Base-by-base conservation (phyloP, 2,888 invertebrate genomes). In the Mesorhabditis spiculigera region DNA sequence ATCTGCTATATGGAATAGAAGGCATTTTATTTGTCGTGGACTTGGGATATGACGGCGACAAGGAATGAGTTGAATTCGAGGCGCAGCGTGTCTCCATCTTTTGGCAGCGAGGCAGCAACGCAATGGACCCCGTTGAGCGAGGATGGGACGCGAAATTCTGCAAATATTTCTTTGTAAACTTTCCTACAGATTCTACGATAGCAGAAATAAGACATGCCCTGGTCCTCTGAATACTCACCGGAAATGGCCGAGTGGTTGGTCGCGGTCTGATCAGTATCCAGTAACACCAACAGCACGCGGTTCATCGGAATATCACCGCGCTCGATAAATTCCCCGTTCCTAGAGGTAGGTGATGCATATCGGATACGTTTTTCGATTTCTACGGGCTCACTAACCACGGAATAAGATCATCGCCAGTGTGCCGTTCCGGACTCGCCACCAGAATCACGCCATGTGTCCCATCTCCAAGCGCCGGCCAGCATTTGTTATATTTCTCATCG, bases 401-500 rank as follows among this genome's bases (percentile, higher is more conserved):
- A 13, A 81, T 71, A 28, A 84, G 72, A 66, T 84, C 81, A 5
- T 71, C 73, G 16, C 82, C 81, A 8, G 69, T 68, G 71, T 78
- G 73, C 45, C 71, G 73, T 65, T 89, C 89, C 10, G 89, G 89
- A 78, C 89, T 89, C 84, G 90, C 91, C 0, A 92, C 91, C 73
- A 92, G 89, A 73, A 92, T 89, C 5, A 91, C 90, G 5, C 92
- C 92, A 75, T 91, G 89, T 0, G 90, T 89, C 75, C 91, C 91
- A 75, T 90, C 87, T 64, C 91, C 89, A 73, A 92, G 89, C 1
- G 91, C 91, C 45, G 92, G 91, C 92, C 92, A 93, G 82, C 92
- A 92, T 6, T 89, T 63, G 4, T 64, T 62, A 16, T 64, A 75
- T 75, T 74, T 78, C 13, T 43, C 50, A 62, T 76, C 77, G 2